A percentile compares a stretch with the other conserved stretches of the same genome.
Conservation (phyloP, 2,888 invertebrate genomes). For the Aporophyla lueneburgensis region DNA sequence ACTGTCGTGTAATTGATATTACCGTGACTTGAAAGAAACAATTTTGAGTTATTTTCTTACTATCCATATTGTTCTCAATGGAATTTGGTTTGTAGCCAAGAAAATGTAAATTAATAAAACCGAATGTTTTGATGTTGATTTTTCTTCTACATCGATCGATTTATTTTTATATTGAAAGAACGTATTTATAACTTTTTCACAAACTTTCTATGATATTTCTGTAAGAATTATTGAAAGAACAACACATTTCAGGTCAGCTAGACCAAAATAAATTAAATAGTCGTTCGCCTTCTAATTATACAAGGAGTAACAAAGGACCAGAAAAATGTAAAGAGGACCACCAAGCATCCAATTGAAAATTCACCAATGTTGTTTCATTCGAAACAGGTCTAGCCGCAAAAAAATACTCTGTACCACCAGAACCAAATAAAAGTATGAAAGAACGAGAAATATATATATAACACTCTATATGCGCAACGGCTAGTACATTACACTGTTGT, state of each 20-base stretch:
- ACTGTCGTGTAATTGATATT: conserved; percentile 27
- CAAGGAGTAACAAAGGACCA: neutral
- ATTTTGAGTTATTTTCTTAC: conserved; percentile 20
- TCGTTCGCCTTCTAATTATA: neutral
- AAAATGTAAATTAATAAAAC: neutral
- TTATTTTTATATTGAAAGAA: no score
- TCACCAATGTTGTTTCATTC: neutral
- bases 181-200: no score
- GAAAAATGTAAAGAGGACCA: neutral
- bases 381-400: neutral
- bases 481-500: conserved; percentile 26
- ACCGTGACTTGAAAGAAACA: neutral
- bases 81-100: conserved; percentile 32
- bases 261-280: neutral
- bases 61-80: neutral
- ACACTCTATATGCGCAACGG: conserved; percentile 20
- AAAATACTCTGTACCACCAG: neutral
- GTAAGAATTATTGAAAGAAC: no score
- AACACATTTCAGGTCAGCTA: no score
- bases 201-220: no score
- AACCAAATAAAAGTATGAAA: conserved; percentile 5
- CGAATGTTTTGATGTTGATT: neutral
- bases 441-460: conserved; percentile 6
- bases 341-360: neutral
- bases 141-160: neutral